Percentiles rank a stretch among this genome's conserved stretches.
Evolutionary conservation across 1,140 invertebrate species (phyloP).

Genomic region (Ooceraea biroi): DNA sequence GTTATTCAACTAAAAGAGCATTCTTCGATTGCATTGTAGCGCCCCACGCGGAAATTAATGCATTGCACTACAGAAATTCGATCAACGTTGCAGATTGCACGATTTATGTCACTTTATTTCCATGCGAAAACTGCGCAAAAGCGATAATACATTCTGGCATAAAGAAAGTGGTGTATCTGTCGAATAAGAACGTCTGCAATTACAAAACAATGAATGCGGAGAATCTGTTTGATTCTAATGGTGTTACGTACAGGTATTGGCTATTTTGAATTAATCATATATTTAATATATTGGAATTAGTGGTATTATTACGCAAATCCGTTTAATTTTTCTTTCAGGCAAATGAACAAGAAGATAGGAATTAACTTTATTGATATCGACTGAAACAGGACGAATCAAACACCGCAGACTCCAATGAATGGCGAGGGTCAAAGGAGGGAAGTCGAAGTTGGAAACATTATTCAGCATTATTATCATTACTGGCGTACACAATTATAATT

Average conservation of each 20-base stretch:
- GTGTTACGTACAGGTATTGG: conserved; percentile 88
- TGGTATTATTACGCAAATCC: background rate
- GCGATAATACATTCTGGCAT: conserved; percentile 97
- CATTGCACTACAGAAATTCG: no score
- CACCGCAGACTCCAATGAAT: conserved; percentile 81
- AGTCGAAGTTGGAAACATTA: background rate
- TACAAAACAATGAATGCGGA: conserved; percentile 90
- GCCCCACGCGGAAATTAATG: no score
- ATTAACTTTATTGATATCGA: conserved; percentile 90
- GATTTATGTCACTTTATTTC: no score
- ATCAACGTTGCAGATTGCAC: no score
- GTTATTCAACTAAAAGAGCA: no score
- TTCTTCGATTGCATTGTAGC: no score
- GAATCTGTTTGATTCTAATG: conserved; percentile 92
- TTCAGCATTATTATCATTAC: background rate
- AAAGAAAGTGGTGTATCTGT: conserved; percentile 92
- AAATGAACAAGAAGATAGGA: conserved; percentile 88
- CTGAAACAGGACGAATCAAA: conserved; percentile 86
- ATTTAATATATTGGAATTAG: conserved; percentile 17
- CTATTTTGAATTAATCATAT: conserved; percentile 12
- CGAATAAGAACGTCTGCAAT: conserved; percentile 92
- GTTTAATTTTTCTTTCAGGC: conserved; percentile 86
- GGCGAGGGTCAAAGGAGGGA: background rate
- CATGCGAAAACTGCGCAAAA: conserved; percentile 95
- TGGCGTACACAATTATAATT: no score